Base-by-base conservation (phyloP, 2,888 invertebrate genomes). In the Itoplectis maculator region DNA sequence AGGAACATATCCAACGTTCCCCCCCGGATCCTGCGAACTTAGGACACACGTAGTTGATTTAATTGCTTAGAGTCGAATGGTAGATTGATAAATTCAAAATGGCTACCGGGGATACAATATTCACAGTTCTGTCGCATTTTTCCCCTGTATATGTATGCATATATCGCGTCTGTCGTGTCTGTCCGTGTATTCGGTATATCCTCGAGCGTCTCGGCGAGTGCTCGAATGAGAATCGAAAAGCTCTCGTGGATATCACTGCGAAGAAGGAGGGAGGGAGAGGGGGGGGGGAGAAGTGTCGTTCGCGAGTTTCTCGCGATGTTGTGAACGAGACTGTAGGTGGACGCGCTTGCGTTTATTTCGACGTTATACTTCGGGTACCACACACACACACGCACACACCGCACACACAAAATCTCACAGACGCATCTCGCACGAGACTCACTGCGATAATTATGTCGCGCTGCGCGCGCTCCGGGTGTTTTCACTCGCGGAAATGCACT, bases 61-160 rank as follows among this genome's bases (percentile, higher is more conserved):
- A 77, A 84, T 79, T 82, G 79, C 59, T 76, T 15, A 20, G 56
- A 80, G 61, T 79, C 74, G 59, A 37, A 61, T 61, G 79, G 63
- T 45, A 79, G 73, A 78, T 79, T 88, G 83, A 86, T 86, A 86
- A 85, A 87, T 88, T 86, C 89, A 89, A 89, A 86, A 89, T 89
- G 89, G 89, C 88, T 83, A 84, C 86, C 80, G 83, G 66, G 56
- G 49, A 74, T 68, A 76, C 61, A 59, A 70, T 73, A 65, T 72
- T 61, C 54, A 49, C 73, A 20, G 54, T 69, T 73, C 68, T 47
- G 47, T 75, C 68, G 75, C 76, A 82, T 79, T 73, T 82, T 78
- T 66, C 11, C 47, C 15, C 13, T 9, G 11, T 54, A 9, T 29
- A 35, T 40, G 23, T 11, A 4, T 35, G 23, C 18, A 20, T 20